A percentile compares a stretch with the other conserved stretches of the same genome.
Conservation (phyloP, 1,140 invertebrate species). For the Hesperophylax magnus region DNA sequence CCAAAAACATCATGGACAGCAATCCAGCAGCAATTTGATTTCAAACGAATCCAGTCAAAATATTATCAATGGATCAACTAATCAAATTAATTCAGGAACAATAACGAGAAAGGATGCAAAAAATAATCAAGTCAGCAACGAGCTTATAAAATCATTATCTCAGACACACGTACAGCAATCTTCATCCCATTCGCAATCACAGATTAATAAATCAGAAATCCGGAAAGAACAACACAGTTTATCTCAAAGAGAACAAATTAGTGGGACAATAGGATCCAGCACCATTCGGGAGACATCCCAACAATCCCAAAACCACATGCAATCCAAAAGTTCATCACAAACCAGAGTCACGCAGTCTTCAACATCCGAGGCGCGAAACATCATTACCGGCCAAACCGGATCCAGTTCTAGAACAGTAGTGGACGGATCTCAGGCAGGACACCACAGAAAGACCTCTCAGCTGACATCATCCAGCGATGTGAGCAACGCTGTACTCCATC, state of each 20-base stretch:
- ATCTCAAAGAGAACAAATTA: constrained; percentile 27
- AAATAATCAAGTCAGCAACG: constrained; percentile 39
- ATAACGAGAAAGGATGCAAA: constrained; percentile 39
- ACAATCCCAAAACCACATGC: constrained; percentile 45
- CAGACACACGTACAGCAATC: constrained; percentile 35
- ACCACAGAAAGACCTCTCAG: constrained; percentile 72
- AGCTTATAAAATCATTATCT: constrained; percentile 40
- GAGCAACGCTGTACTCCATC: constrained; percentile 82
- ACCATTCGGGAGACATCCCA: constrained; percentile 32
- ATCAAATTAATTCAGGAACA: constrained; percentile 33
- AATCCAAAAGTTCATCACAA: constrained; percentile 48
- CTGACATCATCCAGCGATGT: constrained; percentile 81
- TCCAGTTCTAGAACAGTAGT: constrained; percentile 7
- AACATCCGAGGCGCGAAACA: constrained; percentile 44
- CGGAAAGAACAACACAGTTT: not conserved
- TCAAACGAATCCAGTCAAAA: constrained; percentile 50
- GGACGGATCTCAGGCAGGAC: constrained; percentile 33
- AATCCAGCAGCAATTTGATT: constrained; percentile 49
- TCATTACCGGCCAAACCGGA: constrained; percentile 43
- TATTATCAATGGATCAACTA: constrained; percentile 47
- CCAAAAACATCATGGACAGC: constrained; percentile 39
- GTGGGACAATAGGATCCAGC: not conserved
- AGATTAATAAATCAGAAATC: constrained; percentile 26
- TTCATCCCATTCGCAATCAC: constrained; percentile 3
- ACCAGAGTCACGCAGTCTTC: constrained; percentile 37